Evolutionary conservation across 2,797 vertebrate species (phyloP).

Genomic region (Lepilemur ruficaudatus): DNA sequence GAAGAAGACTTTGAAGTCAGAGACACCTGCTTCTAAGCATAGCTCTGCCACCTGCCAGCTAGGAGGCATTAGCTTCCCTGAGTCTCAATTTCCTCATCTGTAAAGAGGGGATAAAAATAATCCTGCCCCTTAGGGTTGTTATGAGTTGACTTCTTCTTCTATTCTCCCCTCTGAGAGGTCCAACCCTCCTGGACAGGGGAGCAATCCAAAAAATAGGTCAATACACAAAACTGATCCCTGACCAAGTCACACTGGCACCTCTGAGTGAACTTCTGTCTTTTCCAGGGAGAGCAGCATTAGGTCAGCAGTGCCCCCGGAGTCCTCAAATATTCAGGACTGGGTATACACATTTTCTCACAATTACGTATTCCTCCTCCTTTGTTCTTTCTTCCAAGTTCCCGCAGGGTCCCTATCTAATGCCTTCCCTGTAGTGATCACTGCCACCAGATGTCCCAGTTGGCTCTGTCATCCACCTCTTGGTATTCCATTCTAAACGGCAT

Average conservation of each 20-base stretch:
- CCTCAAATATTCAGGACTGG: not conserved
- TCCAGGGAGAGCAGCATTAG: not conserved
- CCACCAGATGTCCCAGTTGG: not conserved
- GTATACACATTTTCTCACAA: not conserved
- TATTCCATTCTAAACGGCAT: too few relatives aligned
- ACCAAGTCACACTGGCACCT: not conserved
- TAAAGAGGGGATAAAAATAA: not conserved
- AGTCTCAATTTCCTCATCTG: not conserved
- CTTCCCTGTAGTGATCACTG: not conserved
- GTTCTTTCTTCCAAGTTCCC: not conserved
- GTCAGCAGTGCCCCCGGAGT: not conserved
- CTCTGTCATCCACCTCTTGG: not conserved
- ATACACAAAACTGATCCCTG: not conserved
- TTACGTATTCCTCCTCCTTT: too few relatives aligned
- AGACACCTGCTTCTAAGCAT: not conserved
- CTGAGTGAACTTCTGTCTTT: not conserved
- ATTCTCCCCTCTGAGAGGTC: not conserved
- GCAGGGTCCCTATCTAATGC: not conserved
- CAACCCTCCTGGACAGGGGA: not conserved
- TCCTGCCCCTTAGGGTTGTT: not conserved
- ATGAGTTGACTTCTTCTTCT: not conserved
- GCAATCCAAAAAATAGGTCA: not conserved
- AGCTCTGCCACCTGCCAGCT: not conserved
- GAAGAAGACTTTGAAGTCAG: not conserved
- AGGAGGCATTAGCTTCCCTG: not conserved